Conservation (phyloP, 2,888 invertebrate genomes). For the Melolontha melolontha region DNA sequence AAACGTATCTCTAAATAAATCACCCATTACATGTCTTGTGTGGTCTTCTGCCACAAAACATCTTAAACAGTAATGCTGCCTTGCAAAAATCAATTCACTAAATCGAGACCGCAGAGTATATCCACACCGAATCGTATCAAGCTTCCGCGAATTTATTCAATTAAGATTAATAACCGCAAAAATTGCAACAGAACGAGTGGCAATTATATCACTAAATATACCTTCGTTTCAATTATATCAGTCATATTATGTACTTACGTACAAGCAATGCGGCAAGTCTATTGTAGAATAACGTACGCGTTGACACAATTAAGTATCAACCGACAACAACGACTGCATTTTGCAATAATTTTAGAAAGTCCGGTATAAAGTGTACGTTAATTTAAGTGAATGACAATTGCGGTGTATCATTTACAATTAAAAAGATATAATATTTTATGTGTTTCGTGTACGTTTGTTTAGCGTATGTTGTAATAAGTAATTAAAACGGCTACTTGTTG, state of each 20-base stretch:
- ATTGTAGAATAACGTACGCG: neutral
- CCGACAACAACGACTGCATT: neutral
- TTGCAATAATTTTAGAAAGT: constrained; percentile 20
- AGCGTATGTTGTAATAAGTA: neutral
- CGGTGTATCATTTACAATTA: neutral
- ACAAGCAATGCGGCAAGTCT: neutral
- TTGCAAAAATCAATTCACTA: too few species aligned
- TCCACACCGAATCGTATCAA: too few species aligned
- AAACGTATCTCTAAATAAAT: too few species aligned
- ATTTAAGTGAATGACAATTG: constrained; percentile 2
- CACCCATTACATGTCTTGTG: too few species aligned
- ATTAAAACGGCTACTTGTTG: constrained; percentile 4
- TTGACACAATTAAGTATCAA: neutral
- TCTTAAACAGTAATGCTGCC: too few species aligned
- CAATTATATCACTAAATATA: constrained; percentile 8
- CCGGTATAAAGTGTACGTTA: neutral
- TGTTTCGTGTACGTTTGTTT: neutral
- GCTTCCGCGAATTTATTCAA: neutral
- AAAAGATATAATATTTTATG: neutral
- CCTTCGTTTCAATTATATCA: neutral
- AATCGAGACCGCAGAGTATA: too few species aligned
- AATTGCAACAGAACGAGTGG: neutral
- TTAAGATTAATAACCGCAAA: neutral
- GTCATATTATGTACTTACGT: too few species aligned
- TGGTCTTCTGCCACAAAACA: too few species aligned